Percentiles rank a stretch among this genome's conserved stretches.
Evolutionary conservation across 2,113 vertebrate genomes (phyloP).

Genomic region (Dendrocopos noguchii): DNA sequence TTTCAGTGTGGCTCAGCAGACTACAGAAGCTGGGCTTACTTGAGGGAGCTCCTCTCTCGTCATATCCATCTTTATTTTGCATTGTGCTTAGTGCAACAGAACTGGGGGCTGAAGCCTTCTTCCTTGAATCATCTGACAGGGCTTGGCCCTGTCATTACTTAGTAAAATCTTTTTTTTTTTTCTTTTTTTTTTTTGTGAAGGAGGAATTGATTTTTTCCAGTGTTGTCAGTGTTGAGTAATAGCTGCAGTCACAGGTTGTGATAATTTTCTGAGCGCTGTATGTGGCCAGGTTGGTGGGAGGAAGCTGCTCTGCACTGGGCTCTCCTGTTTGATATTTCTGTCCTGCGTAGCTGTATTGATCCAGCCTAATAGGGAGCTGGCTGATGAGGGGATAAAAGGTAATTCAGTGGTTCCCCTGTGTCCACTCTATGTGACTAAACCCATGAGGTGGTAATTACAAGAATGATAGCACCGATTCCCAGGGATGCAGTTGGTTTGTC

Average conservation of each 20-base stretch:
- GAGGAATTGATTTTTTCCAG: slow-evolving; percentile 46
- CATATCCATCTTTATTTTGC: slow-evolving; percentile 60
- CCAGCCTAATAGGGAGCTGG: slow-evolving; percentile 29
- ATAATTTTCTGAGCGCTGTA: slow-evolving; percentile 34
- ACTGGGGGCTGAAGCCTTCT: slow-evolving; percentile 6
- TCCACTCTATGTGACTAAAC: slow-evolving; percentile 14
- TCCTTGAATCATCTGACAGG: background rate
- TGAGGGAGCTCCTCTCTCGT: slow-evolving; percentile 47
- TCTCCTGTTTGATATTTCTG: background rate
- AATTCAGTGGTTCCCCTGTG: slow-evolving; percentile 33
- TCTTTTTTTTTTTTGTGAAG: background rate
- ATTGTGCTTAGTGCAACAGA: slow-evolving; percentile 60
- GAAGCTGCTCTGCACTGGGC: background rate
- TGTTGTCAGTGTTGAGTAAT: slow-evolving; percentile 24
- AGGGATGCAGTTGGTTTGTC: slow-evolving; percentile 25
- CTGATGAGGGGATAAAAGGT: slow-evolving; percentile 58
- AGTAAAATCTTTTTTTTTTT: background rate
- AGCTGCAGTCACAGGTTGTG: slow-evolving; percentile 29
- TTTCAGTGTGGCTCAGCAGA: slow-evolving; percentile 60
- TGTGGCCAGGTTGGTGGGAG: slow-evolving; percentile 13
- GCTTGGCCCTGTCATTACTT: slow-evolving; percentile 6
- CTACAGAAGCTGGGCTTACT: slow-evolving; percentile 59
- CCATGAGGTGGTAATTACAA: slow-evolving; percentile 9
- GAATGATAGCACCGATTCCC: background rate
- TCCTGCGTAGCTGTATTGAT: background rate